Evolutionary conservation across 2,113 vertebrate genomes (phyloP).

Genomic region (Myiagra hebetior): DNA sequence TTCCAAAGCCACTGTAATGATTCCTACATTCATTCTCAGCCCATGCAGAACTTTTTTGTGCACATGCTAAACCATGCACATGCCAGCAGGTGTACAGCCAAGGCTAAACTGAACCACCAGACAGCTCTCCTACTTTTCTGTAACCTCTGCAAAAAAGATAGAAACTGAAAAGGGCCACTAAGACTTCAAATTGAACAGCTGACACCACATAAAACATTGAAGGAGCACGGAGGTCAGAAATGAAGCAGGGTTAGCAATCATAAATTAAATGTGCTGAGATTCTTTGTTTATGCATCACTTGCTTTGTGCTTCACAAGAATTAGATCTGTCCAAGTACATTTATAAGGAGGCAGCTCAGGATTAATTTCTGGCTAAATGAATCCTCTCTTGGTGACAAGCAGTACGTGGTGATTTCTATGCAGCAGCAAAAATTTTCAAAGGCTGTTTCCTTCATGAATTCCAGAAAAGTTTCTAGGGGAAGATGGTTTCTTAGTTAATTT

Average conservation of each 20-base stretch:
- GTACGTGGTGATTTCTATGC: background rate
- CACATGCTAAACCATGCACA: background rate
- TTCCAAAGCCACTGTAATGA: background rate
- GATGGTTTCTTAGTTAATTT: background rate
- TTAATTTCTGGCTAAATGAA: conserved; percentile 28
- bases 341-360: background rate
- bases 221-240: background rate
- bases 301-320: background rate
- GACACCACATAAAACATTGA: background rate
- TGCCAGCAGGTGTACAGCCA: background rate
- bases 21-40: background rate
- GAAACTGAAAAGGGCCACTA: background rate
- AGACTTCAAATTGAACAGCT: background rate
- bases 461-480: background rate
- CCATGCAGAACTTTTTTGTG: background rate
- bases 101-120: background rate
- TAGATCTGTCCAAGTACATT: background rate
- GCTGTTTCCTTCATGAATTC: background rate
- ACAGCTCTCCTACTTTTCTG: background rate
- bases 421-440: background rate
- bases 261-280: background rate
- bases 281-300: background rate
- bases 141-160: background rate
- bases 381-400: background rate
- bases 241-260: background rate